Conservation (phyloP, 2,113 vertebrate species). For the Chionomys nivalis region DNA sequence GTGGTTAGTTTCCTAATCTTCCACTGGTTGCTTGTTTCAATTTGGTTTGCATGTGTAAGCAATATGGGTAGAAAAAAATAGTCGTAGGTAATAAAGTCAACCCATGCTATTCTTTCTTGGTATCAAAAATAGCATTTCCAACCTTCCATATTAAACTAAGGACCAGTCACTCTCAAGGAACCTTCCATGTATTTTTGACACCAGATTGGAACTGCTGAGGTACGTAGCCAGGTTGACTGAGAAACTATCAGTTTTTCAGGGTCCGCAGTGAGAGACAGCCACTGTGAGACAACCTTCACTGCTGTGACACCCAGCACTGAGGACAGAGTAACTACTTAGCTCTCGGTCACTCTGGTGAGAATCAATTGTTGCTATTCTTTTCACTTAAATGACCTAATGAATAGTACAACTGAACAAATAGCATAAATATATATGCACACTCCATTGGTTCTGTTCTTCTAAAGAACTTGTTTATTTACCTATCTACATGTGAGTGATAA, state of each 20-base stretch:
- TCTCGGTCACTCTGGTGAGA: background rate
- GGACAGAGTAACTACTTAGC: background rate
- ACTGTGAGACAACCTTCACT: background rate
- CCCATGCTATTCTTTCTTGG: background rate
- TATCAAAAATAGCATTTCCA: background rate
- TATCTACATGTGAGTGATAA: background rate
- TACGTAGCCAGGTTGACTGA: background rate
- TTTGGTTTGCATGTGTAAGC: background rate
- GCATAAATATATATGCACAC: background rate
- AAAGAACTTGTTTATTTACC: background rate
- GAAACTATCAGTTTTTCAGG: background rate
- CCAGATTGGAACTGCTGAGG: background rate
- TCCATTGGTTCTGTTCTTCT: background rate
- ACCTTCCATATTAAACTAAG: background rate
- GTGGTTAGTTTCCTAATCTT: background rate
- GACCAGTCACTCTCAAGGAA: background rate
- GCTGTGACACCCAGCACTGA: background rate
- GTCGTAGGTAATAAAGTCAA: background rate
- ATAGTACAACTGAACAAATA: background rate
- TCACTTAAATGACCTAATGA: background rate
- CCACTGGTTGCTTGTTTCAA: background rate
- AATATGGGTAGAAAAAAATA: background rate
- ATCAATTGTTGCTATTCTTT: background rate
- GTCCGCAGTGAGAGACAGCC: background rate
- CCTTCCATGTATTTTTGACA: background rate